phyloP scores from a whole-genome alignment of 2,888 invertebrate species.

The Gymnosoma rotundatum region DNA sequence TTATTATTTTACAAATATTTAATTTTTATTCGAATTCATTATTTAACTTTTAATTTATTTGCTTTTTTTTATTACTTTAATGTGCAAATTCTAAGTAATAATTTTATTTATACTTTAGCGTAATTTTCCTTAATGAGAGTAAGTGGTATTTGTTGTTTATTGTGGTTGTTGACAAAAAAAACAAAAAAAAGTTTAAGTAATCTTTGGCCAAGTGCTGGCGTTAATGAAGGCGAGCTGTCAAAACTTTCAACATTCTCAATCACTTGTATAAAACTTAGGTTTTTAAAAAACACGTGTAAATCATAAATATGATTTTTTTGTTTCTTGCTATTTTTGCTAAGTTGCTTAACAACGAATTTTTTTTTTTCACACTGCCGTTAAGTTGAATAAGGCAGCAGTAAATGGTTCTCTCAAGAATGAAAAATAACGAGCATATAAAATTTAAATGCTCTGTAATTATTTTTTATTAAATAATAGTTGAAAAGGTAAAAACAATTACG shows the following conservation, averaged over 20 bases:
- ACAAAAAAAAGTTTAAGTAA: background rate
- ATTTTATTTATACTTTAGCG: background rate
- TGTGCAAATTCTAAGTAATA: constrained; percentile 10
- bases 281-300: constrained; percentile 22
- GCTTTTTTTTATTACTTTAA: constrained; percentile 1
- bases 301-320: too few species aligned
- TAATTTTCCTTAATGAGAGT: background rate
- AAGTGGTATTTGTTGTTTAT: constrained; percentile 2
- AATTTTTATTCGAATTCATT: constrained; percentile 36
- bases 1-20: constrained; percentile 4
- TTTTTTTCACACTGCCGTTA: too few species aligned
- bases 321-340: too few species aligned
- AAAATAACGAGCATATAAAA: too few species aligned
- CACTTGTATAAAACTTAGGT: constrained; percentile 12
- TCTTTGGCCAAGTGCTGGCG: background rate
- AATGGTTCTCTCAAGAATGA: too few species aligned
- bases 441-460: too few species aligned
- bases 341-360: too few species aligned
- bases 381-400: too few species aligned
- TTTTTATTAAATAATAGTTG: too few species aligned
- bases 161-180: background rate
- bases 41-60: constrained; percentile 11
- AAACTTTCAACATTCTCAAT: constrained; percentile 42
- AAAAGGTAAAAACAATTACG: too few species aligned
- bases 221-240: constrained; percentile 19